Base-by-base conservation (phyloP, 2,797 vertebrate species). In the Galagoides demidoff region DNA sequence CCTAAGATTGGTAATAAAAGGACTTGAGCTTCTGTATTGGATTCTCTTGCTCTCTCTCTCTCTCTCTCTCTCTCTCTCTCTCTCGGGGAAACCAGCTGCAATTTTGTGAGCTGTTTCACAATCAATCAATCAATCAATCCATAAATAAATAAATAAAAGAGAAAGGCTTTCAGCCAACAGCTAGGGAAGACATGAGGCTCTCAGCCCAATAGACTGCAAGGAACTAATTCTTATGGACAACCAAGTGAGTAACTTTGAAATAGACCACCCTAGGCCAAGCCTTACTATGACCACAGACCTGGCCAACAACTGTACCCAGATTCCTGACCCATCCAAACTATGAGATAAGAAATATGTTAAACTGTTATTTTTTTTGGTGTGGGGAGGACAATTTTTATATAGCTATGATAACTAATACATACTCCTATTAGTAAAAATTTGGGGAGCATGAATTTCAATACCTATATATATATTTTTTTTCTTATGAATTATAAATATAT, bases 401-500 rank as follows among this genome's bases (percentile, higher is more conserved):
- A 82, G 27, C 1, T 83, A 55, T n/a, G 23, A 39, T 85, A 95
- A 90, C 9, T 78, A 61, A 45, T 29, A 59, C 5, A 76, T 1
- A 84, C 1, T 89, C 12, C 34, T 20, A 84, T n/a, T n/a, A 87
- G 22, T 63, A 79, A 83, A 49, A 85, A 37, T 22, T 31, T 77
- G 78, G 85, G n/a, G 8, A 57, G 43, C n/a, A 52, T 92, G 3
- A 12, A 39, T 76, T 90, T 27, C 70, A 31, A 74, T 29, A 73
- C 22, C n/a, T 68, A 31, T 63, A 45, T 31, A 77, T 66, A 2
- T 59, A 76, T 57, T 45, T 90, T 17, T 57, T 45, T 90, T 17
- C 29, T 86, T 85, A 90, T 49, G 20, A 63, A 78, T 68, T 92
- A 84, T 82, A 97, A 93, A 76, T 77, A 95, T 13, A 1, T 45